These are phyloP conservation scores for Ceuthmochares aereus DNA, from an alignment of 2,113 vertebrate species.

Conservation along the genomic window DNA sequence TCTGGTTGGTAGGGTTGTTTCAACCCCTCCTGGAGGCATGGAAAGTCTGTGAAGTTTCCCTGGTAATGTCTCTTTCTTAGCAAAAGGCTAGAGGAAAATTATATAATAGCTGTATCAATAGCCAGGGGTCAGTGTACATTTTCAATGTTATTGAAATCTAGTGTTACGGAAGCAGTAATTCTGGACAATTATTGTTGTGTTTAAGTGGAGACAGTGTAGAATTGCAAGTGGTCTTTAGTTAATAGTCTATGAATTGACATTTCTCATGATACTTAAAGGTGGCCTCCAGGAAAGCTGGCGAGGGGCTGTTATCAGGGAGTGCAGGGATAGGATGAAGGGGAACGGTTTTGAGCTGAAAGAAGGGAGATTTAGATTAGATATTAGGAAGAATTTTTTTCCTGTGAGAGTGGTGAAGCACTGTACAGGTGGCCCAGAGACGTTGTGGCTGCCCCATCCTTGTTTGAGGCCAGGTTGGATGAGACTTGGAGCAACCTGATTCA, in stretches of 20 bases:
- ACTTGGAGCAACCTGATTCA: too few species aligned
- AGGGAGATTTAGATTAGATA: too few species aligned
- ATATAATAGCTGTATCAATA: neutral
- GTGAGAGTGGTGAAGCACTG: too few species aligned
- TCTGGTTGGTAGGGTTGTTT: neutral
- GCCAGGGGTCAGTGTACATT: constrained; percentile 5
- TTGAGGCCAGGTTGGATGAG: too few species aligned
- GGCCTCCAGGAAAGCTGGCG: too few species aligned
- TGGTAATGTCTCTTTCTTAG: neutral
- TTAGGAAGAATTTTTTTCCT: too few species aligned
- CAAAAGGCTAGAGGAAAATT: neutral
- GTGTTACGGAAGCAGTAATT: neutral
- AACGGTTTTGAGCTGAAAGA: too few species aligned
- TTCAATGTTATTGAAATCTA: neutral
- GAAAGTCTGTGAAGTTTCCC: neutral
- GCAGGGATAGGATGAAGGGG: too few species aligned
- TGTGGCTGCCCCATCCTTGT: too few species aligned
- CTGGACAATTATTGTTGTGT: neutral
- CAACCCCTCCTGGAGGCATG: neutral
- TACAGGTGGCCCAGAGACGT: too few species aligned
- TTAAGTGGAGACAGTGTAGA: neutral
- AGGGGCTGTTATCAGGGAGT: too few species aligned
- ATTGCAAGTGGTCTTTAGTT: neutral
- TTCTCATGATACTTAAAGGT: neutral
- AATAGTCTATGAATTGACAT: neutral